A percentile compares a stretch with the other conserved stretches of the same genome.
phyloP scores from a whole-genome alignment of 1,140 invertebrate genomes.

The Trypoxylus dichotomus region DNA sequence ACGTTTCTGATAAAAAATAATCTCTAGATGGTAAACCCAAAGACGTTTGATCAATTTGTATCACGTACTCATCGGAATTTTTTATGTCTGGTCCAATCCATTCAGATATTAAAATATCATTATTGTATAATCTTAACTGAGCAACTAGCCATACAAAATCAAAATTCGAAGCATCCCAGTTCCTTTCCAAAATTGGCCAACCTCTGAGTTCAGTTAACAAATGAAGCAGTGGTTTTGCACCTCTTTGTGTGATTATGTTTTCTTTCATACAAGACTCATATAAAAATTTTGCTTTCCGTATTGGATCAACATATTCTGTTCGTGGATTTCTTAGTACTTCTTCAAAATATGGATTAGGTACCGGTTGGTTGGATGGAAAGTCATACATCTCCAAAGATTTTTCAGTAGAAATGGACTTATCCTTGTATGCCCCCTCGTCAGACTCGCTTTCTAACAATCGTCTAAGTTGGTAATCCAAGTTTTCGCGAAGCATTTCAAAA shows the following conservation, averaged over 20 bases:
- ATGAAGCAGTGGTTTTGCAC: conserved; percentile 69
- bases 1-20: conserved; percentile 77
- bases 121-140: conserved; percentile 77
- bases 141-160: conserved; percentile 78
- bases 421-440: conserved; percentile 30
- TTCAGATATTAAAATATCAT: conserved; percentile 79
- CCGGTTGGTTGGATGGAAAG: not conserved
- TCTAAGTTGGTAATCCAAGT: conserved; percentile 68
- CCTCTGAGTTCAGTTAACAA: conserved; percentile 77
- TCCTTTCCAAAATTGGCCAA: conserved; percentile 76
- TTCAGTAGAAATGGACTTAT: not conserved
- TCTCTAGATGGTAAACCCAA: conserved; percentile 83
- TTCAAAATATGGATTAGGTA: conserved; percentile 28
- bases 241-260: conserved; percentile 58
- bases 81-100: conserved; percentile 89
- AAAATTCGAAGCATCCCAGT: conserved; percentile 67
- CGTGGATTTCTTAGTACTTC: conserved; percentile 1
- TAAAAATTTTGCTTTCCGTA: conserved; percentile 74
- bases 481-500: conserved; percentile 79
- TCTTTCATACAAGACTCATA: conserved; percentile 86
- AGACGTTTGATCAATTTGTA: conserved; percentile 86
- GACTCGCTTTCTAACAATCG: conserved; percentile 65
- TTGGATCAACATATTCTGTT: conserved; percentile 54
- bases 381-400: conserved; percentile 17
- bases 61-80: conserved; percentile 82